Percentiles rank a stretch among this genome's conserved stretches.
These are phyloP conservation scores for Mustela lutreola DNA, from an alignment of 2,113 vertebrate species.

Conservation along the genomic window DNA sequence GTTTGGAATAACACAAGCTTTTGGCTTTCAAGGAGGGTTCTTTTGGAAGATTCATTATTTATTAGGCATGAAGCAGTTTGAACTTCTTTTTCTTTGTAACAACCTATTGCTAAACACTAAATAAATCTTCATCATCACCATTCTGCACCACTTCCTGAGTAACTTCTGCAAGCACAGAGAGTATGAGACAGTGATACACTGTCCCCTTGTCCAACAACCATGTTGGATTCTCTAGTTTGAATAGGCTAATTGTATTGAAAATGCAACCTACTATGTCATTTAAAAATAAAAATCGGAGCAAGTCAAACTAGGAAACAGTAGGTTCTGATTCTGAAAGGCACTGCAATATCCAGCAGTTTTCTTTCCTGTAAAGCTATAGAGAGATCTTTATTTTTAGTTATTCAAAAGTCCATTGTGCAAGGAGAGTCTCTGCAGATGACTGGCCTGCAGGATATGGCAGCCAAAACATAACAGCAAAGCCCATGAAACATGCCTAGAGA, in stretches of 20 bases:
- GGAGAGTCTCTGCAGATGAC: neutral
- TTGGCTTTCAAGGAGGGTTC: neutral
- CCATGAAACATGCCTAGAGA: neutral
- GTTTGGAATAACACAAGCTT: neutral
- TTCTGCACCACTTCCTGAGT: neutral
- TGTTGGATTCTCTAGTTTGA: neutral
- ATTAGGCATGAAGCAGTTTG: neutral
- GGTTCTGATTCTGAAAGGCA: neutral
- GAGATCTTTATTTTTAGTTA: neutral
- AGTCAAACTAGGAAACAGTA: neutral
- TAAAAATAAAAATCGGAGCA: neutral
- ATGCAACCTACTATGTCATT: neutral
- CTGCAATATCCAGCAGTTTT: neutral
- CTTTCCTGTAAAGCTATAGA: neutral
- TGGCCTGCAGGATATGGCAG: neutral
- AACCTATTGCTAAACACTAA: slow-evolving; percentile 20
- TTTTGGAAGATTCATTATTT: slow-evolving; percentile 37
- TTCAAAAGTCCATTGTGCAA: slow-evolving; percentile 30
- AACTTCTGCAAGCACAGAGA: neutral
- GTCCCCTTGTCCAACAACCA: neutral
- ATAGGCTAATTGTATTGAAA: neutral
- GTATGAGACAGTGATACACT: neutral
- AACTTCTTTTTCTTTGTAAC: slow-evolving; percentile 9
- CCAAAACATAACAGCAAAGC: neutral
- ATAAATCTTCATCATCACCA: slow-evolving; percentile 14